phyloP scores from a whole-genome alignment of 1,140 invertebrate species.

The Patella vulgata region DNA sequence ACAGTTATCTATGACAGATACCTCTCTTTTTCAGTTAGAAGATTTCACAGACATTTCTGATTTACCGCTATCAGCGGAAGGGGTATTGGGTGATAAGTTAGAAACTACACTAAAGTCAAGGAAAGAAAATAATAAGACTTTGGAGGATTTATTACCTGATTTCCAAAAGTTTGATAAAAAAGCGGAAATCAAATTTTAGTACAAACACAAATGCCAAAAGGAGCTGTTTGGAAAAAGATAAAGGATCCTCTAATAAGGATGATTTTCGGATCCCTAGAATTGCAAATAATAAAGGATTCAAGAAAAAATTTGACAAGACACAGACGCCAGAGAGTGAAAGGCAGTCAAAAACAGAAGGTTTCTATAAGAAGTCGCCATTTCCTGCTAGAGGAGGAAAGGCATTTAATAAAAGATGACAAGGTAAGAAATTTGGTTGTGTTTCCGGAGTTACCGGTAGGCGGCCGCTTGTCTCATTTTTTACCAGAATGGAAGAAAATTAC shows the following conservation, averaged over 20 bases:
- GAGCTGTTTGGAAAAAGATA: too few relatives aligned
- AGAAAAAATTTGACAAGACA: too few relatives aligned
- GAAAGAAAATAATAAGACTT: constrained; percentile 23
- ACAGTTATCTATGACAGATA: constrained; percentile 7
- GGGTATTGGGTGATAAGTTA: constrained; percentile 21
- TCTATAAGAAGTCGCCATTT: too few relatives aligned
- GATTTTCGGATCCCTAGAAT: too few relatives aligned
- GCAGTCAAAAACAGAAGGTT: too few relatives aligned
- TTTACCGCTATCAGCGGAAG: constrained; percentile 11
- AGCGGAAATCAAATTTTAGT: not conserved
- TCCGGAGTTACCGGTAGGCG: constrained; percentile 17
- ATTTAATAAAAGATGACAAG: constrained; percentile 11
- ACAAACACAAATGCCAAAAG: too few relatives aligned
- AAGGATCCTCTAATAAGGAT: too few relatives aligned
- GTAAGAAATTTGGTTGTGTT: constrained; percentile 6
- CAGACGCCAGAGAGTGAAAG: too few relatives aligned
- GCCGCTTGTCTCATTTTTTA: constrained; percentile 8
- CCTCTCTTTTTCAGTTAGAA: constrained; percentile 3
- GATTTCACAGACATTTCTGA: constrained; percentile 8
- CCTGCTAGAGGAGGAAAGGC: too few relatives aligned
- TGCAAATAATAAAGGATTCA: too few relatives aligned
- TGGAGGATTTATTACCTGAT: constrained; percentile 25
- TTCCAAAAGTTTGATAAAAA: constrained; percentile 10
- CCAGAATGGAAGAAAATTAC: constrained; percentile 18
- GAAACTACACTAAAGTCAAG: constrained; percentile 18